Evolutionary conservation across 1,140 invertebrate species (phyloP).

Genomic region (Panagrolaimus sp.): DNA sequence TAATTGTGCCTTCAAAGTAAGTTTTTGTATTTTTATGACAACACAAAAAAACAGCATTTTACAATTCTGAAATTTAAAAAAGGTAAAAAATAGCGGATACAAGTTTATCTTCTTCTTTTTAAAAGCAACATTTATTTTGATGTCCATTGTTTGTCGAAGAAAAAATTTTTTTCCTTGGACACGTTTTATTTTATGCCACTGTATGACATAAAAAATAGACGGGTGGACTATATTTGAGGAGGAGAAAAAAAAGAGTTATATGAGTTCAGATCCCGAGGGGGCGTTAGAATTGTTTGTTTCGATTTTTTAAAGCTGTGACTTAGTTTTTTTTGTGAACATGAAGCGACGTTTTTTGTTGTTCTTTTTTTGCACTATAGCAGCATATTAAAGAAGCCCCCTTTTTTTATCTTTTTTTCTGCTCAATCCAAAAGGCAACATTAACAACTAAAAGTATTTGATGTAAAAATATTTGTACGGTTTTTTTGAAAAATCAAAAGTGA

Average conservation of each 20-base stretch:
- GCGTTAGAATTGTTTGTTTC: conserved; percentile 14
- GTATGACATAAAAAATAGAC: conserved; percentile 7
- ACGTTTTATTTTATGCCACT: conserved; percentile 12
- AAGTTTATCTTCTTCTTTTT: neutral
- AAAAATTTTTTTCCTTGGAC: neutral
- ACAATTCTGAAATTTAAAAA: neutral
- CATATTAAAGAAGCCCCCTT: neutral
- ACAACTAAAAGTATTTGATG: neutral
- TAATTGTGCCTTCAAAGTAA: neutral
- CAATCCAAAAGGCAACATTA: neutral
- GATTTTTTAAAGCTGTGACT: conserved; percentile 5
- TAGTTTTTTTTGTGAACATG: neutral
- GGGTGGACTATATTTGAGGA: conserved; percentile 16
- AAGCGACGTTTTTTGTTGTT: neutral
- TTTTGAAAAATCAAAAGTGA: neutral
- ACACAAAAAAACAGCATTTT: no score
- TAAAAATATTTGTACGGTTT: neutral
- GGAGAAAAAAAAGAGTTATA: conserved; percentile 11
- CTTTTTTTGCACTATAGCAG: no score
- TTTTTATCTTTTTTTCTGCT: neutral
- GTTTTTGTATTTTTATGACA: no score
- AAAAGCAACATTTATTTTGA: no score
- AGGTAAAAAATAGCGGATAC: neutral
- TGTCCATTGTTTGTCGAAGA: neutral
- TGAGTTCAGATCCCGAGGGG: conserved; percentile 7